Base-by-base conservation (phyloP, 2,888 invertebrate species). In the Helleia helle region DNA sequence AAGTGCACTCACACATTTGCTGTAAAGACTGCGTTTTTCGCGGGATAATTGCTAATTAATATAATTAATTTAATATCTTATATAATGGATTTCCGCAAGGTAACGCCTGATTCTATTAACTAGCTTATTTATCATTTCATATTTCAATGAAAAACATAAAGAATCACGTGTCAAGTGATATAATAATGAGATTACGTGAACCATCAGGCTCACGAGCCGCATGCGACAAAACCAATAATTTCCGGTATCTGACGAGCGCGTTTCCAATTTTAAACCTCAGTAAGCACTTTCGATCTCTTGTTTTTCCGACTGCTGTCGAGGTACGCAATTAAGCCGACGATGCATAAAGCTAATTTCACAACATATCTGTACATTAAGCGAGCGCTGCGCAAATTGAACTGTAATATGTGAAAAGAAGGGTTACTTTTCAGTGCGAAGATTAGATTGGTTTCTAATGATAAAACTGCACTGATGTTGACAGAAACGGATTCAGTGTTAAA, bases 261-360 rank as follows among this genome's bases (percentile, higher is more conserved):
- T 67, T 75, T 76, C 74, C 76, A 79, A 77, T 81, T 80, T 79
- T 71, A 77, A 65, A 76, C 71, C 65, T 71, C 72, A 71, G 67
- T 75, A 70, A 70, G 60, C 74, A 68, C 66, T 71, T 72, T 68
- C 64, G 58, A 68, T 67, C 63, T 62, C 60, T 70, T 65, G 62
- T 69, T 71, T 69, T 71, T 51, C 48, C 58, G 56, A 58, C 59
- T 58, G 57, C 52, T 58, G 56, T 45, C 41, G 39, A 42, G 46
- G 18, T 14, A 41, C 17, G 46, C 43, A 42, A 48, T 50, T 42
- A 43, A 43, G 28, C 27, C 45, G 31, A 27, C 39, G 41, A 41
- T 36, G 49, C 47, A 44, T 46, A 36, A 43, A 47, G 22, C 40
- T 46, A 42, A 47, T 51, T 42, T 49, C 30, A 40, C 41, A 40